These are phyloP conservation scores for Oreonectes daqikongensis DNA, from an alignment of 2,797 vertebrate genomes.

Conservation along the genomic window DNA sequence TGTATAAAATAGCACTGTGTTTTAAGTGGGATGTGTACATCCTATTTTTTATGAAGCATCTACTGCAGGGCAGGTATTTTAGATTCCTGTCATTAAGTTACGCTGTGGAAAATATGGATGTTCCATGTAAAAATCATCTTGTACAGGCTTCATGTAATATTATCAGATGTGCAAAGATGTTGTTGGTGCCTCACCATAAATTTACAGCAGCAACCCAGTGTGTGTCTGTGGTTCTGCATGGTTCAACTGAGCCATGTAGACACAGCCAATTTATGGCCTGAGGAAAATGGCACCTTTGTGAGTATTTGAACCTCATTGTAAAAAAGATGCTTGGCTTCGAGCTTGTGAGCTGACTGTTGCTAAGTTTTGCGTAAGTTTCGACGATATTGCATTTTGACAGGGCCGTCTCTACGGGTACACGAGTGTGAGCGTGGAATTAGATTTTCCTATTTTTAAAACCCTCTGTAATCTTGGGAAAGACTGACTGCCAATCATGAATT, in stretches of 20 bases:
- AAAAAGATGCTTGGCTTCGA: conserved; percentile 47
- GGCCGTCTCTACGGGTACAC: conserved; percentile 21
- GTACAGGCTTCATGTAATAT: conserved; percentile 8
- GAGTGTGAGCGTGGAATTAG: conserved; percentile 58
- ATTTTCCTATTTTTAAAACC: conserved; percentile 69
- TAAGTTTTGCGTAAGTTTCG: conserved; percentile 42
- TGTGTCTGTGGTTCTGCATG: conserved; percentile 44
- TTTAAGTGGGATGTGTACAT: conserved; percentile 41
- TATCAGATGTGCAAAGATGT: conserved; percentile 44
- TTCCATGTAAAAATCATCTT: no score
- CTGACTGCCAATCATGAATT: conserved; percentile 77
- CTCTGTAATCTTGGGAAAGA: conserved; percentile 69
- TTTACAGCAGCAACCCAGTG: conserved; percentile 22
- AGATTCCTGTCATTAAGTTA: neutral
- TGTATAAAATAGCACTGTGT: conserved; percentile 61
- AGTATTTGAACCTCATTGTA: conserved; percentile 49
- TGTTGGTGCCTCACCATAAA: conserved; percentile 40
- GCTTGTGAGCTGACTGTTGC: conserved; percentile 15
- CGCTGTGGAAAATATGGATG: neutral
- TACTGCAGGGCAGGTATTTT: neutral
- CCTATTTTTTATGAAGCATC: conserved; percentile 41
- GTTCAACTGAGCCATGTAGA: conserved; percentile 45
- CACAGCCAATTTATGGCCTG: conserved; percentile 56
- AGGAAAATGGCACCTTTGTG: conserved; percentile 51
- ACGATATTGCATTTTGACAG: conserved; percentile 44